Percentiles rank a stretch among this genome's conserved stretches.
Evolutionary conservation across 2,113 vertebrate species (phyloP).

Genomic region (Platanista minor): DNA sequence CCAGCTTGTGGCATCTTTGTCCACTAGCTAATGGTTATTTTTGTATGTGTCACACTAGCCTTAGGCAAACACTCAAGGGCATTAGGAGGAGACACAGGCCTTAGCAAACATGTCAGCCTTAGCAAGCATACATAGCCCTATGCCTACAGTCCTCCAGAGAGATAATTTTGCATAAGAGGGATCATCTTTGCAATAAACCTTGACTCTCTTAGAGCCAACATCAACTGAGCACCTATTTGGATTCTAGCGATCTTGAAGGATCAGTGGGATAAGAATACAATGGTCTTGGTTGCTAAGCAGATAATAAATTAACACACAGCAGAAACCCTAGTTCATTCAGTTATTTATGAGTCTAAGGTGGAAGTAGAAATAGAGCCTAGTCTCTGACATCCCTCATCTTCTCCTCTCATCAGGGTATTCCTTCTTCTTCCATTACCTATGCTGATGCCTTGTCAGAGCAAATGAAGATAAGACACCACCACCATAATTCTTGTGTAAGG

Average conservation of each 20-base stretch:
- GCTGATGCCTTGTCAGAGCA: not conserved
- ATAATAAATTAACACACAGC: not conserved
- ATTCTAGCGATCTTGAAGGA: not conserved
- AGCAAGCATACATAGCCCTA: not conserved
- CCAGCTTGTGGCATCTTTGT: not conserved
- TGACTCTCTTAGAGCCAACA: not conserved
- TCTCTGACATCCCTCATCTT: not conserved
- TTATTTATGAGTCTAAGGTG: not conserved
- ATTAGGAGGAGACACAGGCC: not conserved
- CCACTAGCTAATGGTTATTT: not conserved
- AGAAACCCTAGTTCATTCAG: not conserved
- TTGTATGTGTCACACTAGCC: not conserved
- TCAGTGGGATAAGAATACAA: not conserved
- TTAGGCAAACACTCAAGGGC: not conserved
- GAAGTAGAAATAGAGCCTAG: not conserved
- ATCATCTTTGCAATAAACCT: not conserved
- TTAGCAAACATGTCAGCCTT: not conserved
- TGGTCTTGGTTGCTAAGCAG: not conserved
- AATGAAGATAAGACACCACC: not conserved
- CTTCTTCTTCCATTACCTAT: not conserved
- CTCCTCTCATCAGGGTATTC: not conserved
- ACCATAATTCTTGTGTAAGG: not conserved
- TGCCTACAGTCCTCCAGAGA: not conserved
- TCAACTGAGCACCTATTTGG: not conserved
- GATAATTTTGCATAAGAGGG: not conserved